Conservation (phyloP, 2,113 vertebrate species). For the Cyprinodon brontotheroides region DNA sequence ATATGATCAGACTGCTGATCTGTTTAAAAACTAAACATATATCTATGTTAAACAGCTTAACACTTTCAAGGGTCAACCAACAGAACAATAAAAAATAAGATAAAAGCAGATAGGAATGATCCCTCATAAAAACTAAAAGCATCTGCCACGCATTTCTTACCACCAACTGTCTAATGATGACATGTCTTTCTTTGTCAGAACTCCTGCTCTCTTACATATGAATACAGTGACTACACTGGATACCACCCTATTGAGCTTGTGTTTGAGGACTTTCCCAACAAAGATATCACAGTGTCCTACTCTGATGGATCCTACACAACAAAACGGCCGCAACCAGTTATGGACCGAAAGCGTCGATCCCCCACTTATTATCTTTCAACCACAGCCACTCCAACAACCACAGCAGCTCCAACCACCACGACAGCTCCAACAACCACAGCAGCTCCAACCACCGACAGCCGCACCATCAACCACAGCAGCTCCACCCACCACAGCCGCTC, state of each 20-base stretch:
- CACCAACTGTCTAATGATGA: not conserved
- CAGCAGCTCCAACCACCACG: not conserved
- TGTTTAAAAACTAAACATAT: no score
- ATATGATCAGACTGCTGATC: no score
- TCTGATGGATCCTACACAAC: slow-evolving; percentile 16
- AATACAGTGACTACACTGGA: not conserved
- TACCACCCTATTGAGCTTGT: slow-evolving; percentile 29
- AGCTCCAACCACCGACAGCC: no score
- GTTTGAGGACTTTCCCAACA: slow-evolving; percentile 49
- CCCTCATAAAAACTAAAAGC: no score
- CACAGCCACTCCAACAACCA: not conserved
- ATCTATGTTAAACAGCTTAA: no score
- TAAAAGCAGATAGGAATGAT: no score
- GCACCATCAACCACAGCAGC: not conserved
- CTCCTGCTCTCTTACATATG: slow-evolving; percentile 39
- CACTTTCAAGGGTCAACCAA: no score
- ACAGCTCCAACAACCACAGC: not conserved
- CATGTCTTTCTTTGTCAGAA: slow-evolving; percentile 13
- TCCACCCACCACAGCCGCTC: no score
- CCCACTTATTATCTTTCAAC: not conserved
- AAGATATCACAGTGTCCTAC: slow-evolving; percentile 32
- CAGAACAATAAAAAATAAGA: no score
- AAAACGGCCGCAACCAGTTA: not conserved
- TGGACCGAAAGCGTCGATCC: slow-evolving; percentile 1
- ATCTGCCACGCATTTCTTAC: no score